Percentiles rank a stretch among this genome's conserved stretches.
Conservation (phyloP, 1,140 invertebrate species). For the Teleopsis dalmanni region DNA sequence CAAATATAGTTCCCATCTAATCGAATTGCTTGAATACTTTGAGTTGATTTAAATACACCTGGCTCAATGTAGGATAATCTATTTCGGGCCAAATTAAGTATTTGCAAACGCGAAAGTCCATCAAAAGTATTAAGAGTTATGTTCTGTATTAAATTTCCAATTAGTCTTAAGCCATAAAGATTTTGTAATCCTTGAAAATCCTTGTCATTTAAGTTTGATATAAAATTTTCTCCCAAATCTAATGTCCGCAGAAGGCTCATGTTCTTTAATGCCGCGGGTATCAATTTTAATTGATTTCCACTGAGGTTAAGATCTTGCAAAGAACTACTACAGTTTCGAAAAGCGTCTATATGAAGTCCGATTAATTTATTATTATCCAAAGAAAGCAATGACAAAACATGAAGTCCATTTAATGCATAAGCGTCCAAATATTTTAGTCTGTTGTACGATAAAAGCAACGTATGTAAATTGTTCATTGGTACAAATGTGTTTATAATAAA, state of each 20-base stretch:
- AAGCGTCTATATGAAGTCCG: conserved; percentile 69
- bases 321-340: conserved; percentile 69
- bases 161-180: conserved; percentile 72
- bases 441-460: conserved; percentile 70
- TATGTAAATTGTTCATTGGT: conserved; percentile 76
- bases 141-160: conserved; percentile 82
- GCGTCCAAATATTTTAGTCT: conserved; percentile 67
- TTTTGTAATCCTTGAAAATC: conserved; percentile 73
- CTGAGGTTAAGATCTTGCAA: conserved; percentile 81
- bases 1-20: conserved; percentile 77
- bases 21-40: conserved; percentile 74
- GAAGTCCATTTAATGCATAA: conserved; percentile 69
- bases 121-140: conserved; percentile 72
- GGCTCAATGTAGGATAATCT: conserved; percentile 70
- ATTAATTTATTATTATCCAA: conserved; percentile 73
- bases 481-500: conserved; percentile 74
- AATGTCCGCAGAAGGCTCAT: conserved; percentile 68
- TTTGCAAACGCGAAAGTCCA: conserved; percentile 73
- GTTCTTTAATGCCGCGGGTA: conserved; percentile 69
- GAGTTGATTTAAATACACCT: conserved; percentile 71
- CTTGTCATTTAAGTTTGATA: conserved; percentile 66
- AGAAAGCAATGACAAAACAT: conserved; percentile 67
- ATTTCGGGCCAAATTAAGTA: conserved; percentile 83
- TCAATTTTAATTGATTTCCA: conserved; percentile 68
- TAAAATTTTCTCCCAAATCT: conserved; percentile 77